Conservation (phyloP, 2,113 vertebrate genomes). For the Oncorhynchus masou region DNA sequence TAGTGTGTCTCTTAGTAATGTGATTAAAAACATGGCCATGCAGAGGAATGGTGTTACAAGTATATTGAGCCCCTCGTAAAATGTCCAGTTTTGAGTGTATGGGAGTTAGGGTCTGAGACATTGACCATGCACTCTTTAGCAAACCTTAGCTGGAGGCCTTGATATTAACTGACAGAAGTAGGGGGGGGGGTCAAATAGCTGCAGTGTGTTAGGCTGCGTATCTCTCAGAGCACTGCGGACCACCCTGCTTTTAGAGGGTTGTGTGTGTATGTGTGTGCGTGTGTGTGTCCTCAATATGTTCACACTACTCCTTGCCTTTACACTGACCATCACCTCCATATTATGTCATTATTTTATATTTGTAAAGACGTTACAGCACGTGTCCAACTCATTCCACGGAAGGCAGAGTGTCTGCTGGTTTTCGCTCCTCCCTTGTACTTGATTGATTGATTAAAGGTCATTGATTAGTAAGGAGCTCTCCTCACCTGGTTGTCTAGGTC, state of each 20-base stretch:
- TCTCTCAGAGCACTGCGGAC: neutral
- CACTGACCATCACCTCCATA: no score
- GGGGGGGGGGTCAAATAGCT: neutral
- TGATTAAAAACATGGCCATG: neutral
- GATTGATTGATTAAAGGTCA: no score
- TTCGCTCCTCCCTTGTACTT: no score
- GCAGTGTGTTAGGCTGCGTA: neutral
- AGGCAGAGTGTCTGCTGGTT: no score
- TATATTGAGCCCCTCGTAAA: no score
- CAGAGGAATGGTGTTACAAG: neutral
- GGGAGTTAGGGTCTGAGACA: neutral
- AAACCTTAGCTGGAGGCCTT: neutral
- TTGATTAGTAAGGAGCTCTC: no score
- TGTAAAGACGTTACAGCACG: no score
- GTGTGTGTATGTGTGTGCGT: neutral
- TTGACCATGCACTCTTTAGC: neutral
- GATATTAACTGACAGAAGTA: neutral
- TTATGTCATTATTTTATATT: no score
- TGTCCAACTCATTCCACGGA: no score
- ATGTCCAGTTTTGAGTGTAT: neutral
- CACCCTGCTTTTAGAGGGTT: neutral
- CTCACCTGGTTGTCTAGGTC: no score
- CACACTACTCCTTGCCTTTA: no score
- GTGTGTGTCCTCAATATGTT: no score
- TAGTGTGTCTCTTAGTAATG: neutral